Base-by-base conservation (phyloP, 1,140 invertebrate genomes). In the Lepidurus apus region DNA sequence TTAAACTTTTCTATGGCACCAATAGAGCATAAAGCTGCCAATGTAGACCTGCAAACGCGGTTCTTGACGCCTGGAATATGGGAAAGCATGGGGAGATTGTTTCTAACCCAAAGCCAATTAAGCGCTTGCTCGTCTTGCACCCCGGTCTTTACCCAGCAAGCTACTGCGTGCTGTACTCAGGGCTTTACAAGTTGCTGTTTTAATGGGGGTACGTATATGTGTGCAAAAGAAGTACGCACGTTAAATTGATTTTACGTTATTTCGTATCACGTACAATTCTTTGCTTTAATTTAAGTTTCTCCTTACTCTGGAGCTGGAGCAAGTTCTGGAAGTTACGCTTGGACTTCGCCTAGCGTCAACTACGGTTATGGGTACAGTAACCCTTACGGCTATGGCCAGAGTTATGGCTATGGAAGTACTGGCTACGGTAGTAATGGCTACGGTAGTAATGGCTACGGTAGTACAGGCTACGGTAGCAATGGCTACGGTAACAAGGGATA, bases 71-170 rank as follows among this genome's bases (percentile, higher is more conserved):
- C 75, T 44, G 75, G 4, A n/a, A 17, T 47, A 45, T 47, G 43
- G 42, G 75, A 77, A 77, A 77, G 43, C n/a, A 77, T 77, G 43
- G 75, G 75, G 13, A 43, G 75, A 9, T 77, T 77, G 34, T 77
- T 77, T 45, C 17, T 77, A 47, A 77, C 75, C 1, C 75, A 77
- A 44, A 77, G 75, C 17, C 75, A 77, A 24, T 77, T 77, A 42
- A 43, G 42, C 17, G 43, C 75, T 42, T 77, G 75, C 42, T 77
- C 43, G 21, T 17, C 43, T 7, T 77, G 75, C 17, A 77, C 43
- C 21, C 47, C 75, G 5, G 24, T 13, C 13, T 77, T 42, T 45
- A 21, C 42, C 43, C 43, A 77, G 11, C 75, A 77, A 34, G 75
- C 75, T 9, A 77, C 24, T 43, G 10, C 11, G 43, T 77, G 75